A percentile compares a stretch with the other conserved stretches of the same genome.
Evolutionary conservation across 2,888 invertebrate genomes (phyloP).

Genomic region (Lepetodrilus schrolli): DNA sequence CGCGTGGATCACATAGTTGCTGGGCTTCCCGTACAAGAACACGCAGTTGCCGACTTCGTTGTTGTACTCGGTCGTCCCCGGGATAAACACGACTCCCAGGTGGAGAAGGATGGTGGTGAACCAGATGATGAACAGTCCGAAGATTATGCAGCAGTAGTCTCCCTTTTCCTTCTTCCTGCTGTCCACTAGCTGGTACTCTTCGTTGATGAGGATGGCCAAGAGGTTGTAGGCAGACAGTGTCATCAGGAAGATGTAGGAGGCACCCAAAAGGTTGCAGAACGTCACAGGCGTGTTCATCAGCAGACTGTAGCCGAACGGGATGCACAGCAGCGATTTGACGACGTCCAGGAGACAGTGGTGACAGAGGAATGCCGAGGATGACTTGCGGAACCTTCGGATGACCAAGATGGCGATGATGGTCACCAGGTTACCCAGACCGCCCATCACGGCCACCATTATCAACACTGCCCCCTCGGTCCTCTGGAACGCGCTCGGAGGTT

Average conservation of each 20-base stretch:
- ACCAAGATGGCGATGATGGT: slow-evolving; percentile 56
- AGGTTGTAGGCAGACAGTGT: slow-evolving; percentile 93
- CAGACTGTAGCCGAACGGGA: slow-evolving; percentile 68
- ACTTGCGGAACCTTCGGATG: slow-evolving; percentile 59
- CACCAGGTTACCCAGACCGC: slow-evolving; percentile 63
- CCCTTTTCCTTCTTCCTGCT: slow-evolving; percentile 42
- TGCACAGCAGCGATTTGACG: slow-evolving; percentile 69
- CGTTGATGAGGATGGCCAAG: slow-evolving; percentile 78
- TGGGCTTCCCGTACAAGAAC: slow-evolving; percentile 88
- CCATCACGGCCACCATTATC: slow-evolving; percentile 59
- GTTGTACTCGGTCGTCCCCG: slow-evolving; percentile 68
- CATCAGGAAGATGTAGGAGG: slow-evolving; percentile 89
- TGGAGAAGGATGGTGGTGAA: slow-evolving; percentile 93
- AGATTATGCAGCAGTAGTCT: slow-evolving; percentile 83
- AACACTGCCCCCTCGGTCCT: slow-evolving; percentile 57
- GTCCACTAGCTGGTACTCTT: slow-evolving; percentile 70
- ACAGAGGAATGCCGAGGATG: slow-evolving; percentile 70
- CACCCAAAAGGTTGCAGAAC: slow-evolving; percentile 87
- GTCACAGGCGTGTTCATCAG: slow-evolving; percentile 53
- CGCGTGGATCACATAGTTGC: slow-evolving; percentile 92
- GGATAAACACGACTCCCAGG: slow-evolving; percentile 80
- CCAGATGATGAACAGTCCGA: slow-evolving; percentile 95
- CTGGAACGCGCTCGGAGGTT: not conserved
- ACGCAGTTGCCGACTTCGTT: slow-evolving; percentile 90
- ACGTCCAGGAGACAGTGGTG: slow-evolving; percentile 72